Evolutionary conservation across 2,888 invertebrate species (phyloP), one percentile per base, ranked within the genome.

Genomic region (Drosophila setosimentum): DNA sequence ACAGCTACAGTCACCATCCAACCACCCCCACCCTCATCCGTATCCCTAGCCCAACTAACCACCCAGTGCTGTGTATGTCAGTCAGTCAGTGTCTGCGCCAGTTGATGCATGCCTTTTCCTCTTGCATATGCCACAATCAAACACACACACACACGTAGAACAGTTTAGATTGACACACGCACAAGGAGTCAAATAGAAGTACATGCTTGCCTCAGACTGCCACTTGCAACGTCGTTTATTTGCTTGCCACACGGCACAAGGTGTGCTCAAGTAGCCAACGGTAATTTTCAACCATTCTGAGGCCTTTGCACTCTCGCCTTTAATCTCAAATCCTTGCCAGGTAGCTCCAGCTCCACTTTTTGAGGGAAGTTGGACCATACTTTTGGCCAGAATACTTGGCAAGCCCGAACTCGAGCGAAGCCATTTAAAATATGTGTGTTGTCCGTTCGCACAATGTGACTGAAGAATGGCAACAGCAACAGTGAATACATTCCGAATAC

Each of bases 51-150:
- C 27, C 51, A 16, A n/a, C 63, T 21, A 11, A 30, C 63, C 58
- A 51, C 16, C 50, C 1, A 18, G 2, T 37, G 35, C 49, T 37
- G 35, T 37, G 24, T 37, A 24, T 49, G 69, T 69, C 49, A 59
- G 72, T 40, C 40, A 27, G 59, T 45, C 50, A 53, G 32, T 79
- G 63, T 79, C 61, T 68, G 59, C 76, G 67, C 6, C 67, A 78
- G 67, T 81, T 84, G 89, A 84, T 85, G 89, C 90, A 90, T 88
- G 78, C 82, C 86, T 83, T 90, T 83, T 90, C 74, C 86, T 68
- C 69, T 50, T 76, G 71, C 88, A 76, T 74, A 76, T 85, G 90
- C 35, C 66, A 45, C 50, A 60, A 48, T 32, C 65, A 49, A n/a
- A 59, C 78, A 55, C 54, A 64, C 55, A 50, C 66, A 69, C 57